These are phyloP conservation scores for Paralvinella palmiformis DNA, from an alignment of 1,140 invertebrate species.

Conservation along the genomic window DNA sequence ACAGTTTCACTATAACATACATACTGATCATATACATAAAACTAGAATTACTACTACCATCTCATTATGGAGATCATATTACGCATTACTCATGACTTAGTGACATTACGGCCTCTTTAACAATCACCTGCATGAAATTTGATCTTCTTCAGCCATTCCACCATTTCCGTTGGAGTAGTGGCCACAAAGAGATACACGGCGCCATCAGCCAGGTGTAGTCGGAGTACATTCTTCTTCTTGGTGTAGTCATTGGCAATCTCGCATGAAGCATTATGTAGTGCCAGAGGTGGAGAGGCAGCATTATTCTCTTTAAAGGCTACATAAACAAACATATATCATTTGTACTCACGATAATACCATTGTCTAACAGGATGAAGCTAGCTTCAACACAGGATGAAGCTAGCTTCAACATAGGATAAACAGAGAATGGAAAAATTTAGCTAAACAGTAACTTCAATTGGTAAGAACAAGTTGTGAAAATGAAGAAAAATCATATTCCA, in stretches of 20 bases:
- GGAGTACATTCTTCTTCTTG: slow-evolving; percentile 88
- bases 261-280: slow-evolving; percentile 78
- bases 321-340: slow-evolving; percentile 15
- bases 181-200: slow-evolving; percentile 88
- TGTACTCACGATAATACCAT: no score
- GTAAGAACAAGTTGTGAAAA: no score
- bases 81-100: no score
- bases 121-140: slow-evolving; percentile 73
- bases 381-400: no score
- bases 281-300: slow-evolving; percentile 85
- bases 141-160: slow-evolving; percentile 91
- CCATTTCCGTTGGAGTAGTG: slow-evolving; percentile 66
- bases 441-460: no score
- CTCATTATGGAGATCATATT: no score
- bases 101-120: no score
- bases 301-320: slow-evolving; percentile 64
- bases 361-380: no score
- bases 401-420: slow-evolving; percentile 4
- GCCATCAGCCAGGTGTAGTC: slow-evolving; percentile 75
- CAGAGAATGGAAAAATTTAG: slow-evolving; percentile 7
- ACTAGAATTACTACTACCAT: no score
- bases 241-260: slow-evolving; percentile 82
- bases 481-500: no score
- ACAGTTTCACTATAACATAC: no score
- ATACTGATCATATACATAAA: no score